Percentiles rank a stretch among this genome's conserved stretches.
phyloP scores from a whole-genome alignment of 2,797 vertebrate species.

The Acanthurus tractus region DNA sequence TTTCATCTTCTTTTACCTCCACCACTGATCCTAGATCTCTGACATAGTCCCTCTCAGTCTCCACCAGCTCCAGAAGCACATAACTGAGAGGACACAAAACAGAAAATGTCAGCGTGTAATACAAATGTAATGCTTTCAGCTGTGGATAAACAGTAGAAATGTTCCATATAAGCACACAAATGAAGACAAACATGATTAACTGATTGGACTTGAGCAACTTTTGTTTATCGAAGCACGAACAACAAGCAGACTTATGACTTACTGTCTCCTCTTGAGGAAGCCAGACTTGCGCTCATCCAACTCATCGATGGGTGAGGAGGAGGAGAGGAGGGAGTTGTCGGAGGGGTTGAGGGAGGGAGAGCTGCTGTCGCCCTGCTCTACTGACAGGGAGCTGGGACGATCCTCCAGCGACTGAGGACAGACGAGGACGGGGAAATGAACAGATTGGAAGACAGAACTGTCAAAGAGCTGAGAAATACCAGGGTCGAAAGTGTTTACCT shows the following conservation, averaged over 20 bases:
- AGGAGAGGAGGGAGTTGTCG: conserved; percentile 96
- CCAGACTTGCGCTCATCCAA: conserved; percentile 95
- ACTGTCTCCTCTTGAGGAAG: conserved; percentile 97
- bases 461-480: too few species aligned
- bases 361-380: conserved; percentile 95
- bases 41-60: conserved; percentile 97
- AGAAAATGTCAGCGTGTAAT: conserved; percentile 41
- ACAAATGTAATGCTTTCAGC: conserved; percentile 37
- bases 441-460: background rate
- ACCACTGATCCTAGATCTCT: conserved; percentile 96
- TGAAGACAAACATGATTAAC: conserved; percentile 33
- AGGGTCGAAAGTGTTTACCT: background rate
- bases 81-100: conserved; percentile 85
- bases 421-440: background rate
- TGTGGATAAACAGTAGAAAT: conserved; percentile 44
- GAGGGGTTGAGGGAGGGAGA: conserved; percentile 96
- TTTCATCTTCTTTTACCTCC: conserved; percentile 86
- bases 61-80: conserved; percentile 95
- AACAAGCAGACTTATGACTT: conserved; percentile 72
- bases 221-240: conserved; percentile 53
- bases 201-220: conserved; percentile 25
- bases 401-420: conserved; percentile 92
- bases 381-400: conserved; percentile 94
- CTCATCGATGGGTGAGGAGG: conserved; percentile 96
- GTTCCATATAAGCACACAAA: conserved; percentile 56